Base-by-base conservation (phyloP, 2,888 invertebrate genomes). In the Sphaerophoria taeniata region DNA sequence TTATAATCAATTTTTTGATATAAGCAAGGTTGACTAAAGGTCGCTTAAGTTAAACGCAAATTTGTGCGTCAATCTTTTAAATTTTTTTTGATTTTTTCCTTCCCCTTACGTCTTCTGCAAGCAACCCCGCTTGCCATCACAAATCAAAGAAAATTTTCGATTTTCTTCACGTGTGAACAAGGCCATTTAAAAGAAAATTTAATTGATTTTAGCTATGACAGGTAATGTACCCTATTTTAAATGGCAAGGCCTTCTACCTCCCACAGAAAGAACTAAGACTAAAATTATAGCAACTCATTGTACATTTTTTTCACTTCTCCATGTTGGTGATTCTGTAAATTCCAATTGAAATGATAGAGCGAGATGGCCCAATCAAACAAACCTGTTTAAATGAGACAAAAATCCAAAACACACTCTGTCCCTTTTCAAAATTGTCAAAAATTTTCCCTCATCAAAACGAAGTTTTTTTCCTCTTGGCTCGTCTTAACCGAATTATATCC, bases 371-470 rank as follows among this genome's bases (percentile, higher is more conserved):
- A 34, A 80, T 36, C 51, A 71, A 78, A 45, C 70, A 63, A 33
- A 75, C 73, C 81, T 84, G 87, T 75, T 77, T 60, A 78, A 87
- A 73, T 79, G 84, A 82, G 14, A 6, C n/a, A 3, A 39, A n/a
- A 39, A 39, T 24, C 24, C 24, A 43, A 43, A 78, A 81, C 87
- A 78, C 78, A 82, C 82, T 86, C 16, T 43, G 51, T 60, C 3
- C 9, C 9, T 9, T 39, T 7, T 7, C 9, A 6, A 47, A 73
- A 56, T 82, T 67, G 77, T 76, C 76, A 73, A 71, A 86, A 69
- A 81, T 85, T 79, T 85, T 81, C 63, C 73, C 73, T 85, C 80
- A 53, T 49, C 70, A 65, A 77, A 81, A 81, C 85, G 81, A 81
- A 77, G 3, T 7, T 7, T 61, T 81, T 53, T 67, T 58, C 24